Conservation (phyloP, 23 tunicate genomes). For the Styela clava region DNA sequence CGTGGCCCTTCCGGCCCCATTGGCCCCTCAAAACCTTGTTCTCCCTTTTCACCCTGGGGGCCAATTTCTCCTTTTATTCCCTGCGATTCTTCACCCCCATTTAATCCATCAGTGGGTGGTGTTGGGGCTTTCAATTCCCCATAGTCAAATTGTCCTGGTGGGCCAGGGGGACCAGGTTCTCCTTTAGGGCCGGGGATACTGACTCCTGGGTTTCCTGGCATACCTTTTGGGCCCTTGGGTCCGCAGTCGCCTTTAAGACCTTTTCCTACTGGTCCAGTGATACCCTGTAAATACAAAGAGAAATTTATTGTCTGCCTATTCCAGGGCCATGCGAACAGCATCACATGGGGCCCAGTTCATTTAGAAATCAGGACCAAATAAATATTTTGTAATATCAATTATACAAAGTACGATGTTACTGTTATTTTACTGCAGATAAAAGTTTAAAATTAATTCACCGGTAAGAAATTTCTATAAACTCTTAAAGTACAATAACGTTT, state of each 20-base stretch:
- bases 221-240: conserved; percentile 72
- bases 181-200: conserved; percentile 64
- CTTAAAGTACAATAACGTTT: too few species aligned
- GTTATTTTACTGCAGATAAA: too few species aligned
- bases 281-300: conserved; percentile 24
- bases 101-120: conserved; percentile 8
- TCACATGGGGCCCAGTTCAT: too few species aligned
- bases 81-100: neutral
- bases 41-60: conserved; percentile 48
- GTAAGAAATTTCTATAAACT: too few species aligned
- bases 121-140: conserved; percentile 23
- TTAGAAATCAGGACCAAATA: too few species aligned
- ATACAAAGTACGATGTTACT: too few species aligned
- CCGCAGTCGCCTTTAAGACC: conserved; percentile 88
- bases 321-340: too few species aligned
- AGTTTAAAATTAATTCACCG: too few species aligned
- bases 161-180: conserved; percentile 67
- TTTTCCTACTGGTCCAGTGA: conserved; percentile 32
- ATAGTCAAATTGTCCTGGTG: conserved; percentile 53
- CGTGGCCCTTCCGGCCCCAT: conserved; percentile 62
- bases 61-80: conserved; percentile 56
- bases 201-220: conserved; percentile 66
- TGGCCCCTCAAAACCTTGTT: conserved; percentile 28
- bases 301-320: too few species aligned
- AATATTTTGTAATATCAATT: too few species aligned